These are phyloP conservation scores for Anisognathus igniventris DNA, from an alignment of 2,797 vertebrate species.

Conservation along the genomic window DNA sequence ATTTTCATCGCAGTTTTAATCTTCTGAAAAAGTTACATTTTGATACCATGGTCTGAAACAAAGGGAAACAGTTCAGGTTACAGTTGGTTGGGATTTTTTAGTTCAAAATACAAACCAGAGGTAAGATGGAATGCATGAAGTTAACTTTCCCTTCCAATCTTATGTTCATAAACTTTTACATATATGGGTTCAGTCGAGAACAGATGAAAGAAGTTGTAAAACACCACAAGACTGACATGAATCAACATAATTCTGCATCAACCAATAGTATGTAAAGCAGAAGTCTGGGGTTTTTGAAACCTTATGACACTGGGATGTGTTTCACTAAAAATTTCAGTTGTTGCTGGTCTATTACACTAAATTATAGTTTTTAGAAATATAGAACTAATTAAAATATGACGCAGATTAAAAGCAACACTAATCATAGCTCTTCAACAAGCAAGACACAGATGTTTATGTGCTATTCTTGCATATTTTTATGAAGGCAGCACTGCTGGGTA, in stretches of 20 bases:
- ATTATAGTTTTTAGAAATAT: not conserved
- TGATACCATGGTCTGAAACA: not conserved
- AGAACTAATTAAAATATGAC: not conserved
- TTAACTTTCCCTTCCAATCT: not conserved
- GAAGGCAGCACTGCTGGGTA: not conserved
- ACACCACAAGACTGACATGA: not conserved
- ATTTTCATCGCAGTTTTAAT: not conserved
- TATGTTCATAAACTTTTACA: not conserved
- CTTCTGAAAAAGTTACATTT: not conserved
- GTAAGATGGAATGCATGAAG: not conserved
- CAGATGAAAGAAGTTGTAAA: not conserved
- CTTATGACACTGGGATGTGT: not conserved
- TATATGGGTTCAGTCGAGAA: not conserved
- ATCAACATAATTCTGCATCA: not conserved
- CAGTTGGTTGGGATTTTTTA: not conserved
- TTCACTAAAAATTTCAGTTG: not conserved
- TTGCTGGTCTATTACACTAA: not conserved
- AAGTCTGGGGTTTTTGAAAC: not conserved
- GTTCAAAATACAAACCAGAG: not conserved
- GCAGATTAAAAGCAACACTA: not conserved
- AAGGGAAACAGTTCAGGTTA: not conserved
- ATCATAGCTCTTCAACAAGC: not conserved
- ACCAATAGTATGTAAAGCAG: not conserved
- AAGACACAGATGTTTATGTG: accelerated
- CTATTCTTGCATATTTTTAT: not conserved